These are phyloP conservation scores for Typhlomys cinereus DNA, from an alignment of 2,113 vertebrate species.

Conservation along the genomic window DNA sequence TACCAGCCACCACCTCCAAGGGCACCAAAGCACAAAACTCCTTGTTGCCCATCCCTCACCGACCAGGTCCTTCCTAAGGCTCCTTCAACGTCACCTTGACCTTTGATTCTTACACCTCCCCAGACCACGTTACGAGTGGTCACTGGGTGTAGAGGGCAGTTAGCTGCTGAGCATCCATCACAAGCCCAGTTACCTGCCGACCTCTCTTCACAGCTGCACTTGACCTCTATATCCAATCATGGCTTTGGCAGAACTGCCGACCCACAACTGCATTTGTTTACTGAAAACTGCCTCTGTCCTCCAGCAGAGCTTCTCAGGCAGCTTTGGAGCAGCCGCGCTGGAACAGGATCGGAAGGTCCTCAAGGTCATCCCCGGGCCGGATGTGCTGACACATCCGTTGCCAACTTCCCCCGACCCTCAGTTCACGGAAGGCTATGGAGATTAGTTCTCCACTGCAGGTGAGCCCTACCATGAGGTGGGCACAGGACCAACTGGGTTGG, in stretches of 20 bases:
- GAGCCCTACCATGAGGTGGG: too few species aligned
- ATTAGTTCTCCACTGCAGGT: too few species aligned
- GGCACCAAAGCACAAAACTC: rapidly evolving
- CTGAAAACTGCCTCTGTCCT: not conserved
- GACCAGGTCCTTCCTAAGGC: not conserved
- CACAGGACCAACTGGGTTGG: too few species aligned
- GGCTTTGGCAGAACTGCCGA: not conserved
- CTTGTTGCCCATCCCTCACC: not conserved
- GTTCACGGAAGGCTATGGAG: too few species aligned
- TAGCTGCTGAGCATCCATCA: rapidly evolving
- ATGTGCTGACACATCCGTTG: too few species aligned
- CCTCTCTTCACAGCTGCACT: not conserved
- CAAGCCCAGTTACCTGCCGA: not conserved
- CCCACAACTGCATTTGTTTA: not conserved
- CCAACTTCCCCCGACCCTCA: too few species aligned
- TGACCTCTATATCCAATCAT: not conserved
- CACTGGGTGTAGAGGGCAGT: not conserved
- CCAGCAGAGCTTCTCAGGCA: not conserved
- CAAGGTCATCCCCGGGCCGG: too few species aligned
- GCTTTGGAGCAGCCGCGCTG: too few species aligned
- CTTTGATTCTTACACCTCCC: not conserved
- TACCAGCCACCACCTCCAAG: not conserved
- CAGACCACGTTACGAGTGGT: too few species aligned
- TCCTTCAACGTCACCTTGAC: not conserved
- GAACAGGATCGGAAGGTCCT: too few species aligned